Percentiles rank a stretch among this genome's conserved stretches.
Evolutionary conservation across 2,113 vertebrate genomes (phyloP).

Genomic region (Crotalus tigris): DNA sequence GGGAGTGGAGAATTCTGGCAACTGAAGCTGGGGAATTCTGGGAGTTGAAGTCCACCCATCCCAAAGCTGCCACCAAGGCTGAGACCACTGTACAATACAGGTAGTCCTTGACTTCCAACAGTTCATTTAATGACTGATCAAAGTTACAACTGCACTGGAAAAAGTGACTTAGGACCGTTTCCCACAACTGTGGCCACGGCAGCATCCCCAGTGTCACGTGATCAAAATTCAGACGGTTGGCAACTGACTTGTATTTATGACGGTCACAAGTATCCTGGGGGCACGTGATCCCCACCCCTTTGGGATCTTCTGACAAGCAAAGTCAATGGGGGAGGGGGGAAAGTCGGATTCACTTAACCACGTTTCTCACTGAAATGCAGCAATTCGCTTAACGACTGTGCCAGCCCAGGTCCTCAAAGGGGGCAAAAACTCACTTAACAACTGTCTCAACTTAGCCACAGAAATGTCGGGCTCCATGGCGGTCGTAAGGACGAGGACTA

Average conservation of each 20-base stretch:
- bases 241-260: background rate
- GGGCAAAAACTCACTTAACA: too few relatives aligned
- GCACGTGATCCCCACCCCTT: background rate
- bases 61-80: background rate
- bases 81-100: background rate
- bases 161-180: background rate
- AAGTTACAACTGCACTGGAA: background rate
- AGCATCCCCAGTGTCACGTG: background rate
- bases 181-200: rapidly evolving
- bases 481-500: too few relatives aligned
- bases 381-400: too few relatives aligned
- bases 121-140: background rate
- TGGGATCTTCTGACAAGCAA: background rate
- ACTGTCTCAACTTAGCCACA: too few relatives aligned
- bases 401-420: too few relatives aligned
- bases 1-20: background rate
- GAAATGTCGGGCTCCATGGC: too few relatives aligned
- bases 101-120: background rate
- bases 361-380: too few relatives aligned
- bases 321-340: background rate
- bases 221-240: background rate
- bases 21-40: background rate
- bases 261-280: too few relatives aligned
- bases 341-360: too few relatives aligned
- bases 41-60: background rate